phyloP scores from a whole-genome alignment of 2,113 vertebrate genomes.

The Clarias macrocephalus region DNA sequence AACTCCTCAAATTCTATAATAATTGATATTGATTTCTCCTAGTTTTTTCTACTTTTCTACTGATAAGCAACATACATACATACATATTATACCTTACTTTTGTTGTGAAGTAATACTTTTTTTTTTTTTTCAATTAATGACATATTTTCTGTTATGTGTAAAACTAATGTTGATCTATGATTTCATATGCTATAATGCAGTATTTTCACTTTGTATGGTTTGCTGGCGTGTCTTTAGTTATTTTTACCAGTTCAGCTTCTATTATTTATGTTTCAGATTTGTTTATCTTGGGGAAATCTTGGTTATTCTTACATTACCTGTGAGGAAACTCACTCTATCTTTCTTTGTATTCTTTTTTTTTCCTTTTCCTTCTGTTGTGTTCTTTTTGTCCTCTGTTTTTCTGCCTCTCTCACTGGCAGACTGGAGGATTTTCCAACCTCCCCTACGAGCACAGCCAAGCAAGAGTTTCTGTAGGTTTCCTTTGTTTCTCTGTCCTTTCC shows the following conservation, averaged over 20 bases:
- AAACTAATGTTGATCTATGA: neutral
- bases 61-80: neutral
- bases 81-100: neutral
- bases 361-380: conserved; percentile 18
- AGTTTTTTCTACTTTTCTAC: neutral
- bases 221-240: neutral
- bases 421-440: conserved; percentile 99
- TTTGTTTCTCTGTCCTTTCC: conserved; percentile 55
- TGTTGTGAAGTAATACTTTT: neutral
- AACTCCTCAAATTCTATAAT: neutral
- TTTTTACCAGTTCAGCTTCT: neutral
- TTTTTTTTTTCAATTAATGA: neutral
- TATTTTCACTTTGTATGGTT: neutral
- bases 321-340: conserved; percentile 8
- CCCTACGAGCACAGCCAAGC: conserved; percentile 99
- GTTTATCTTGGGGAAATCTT: neutral
- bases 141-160: neutral
- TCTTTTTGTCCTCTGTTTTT: conserved; percentile 54
- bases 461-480: conserved; percentile 99
- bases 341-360: neutral
- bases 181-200: neutral
- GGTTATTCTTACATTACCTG: neutral
- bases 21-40: no score
- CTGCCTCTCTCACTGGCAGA: conserved; percentile 72
- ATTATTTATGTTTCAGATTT: neutral